Evolutionary conservation across 35 echinoderm and acorn worm genomes (phyloP).

Genomic region (Apostichopus californicus): DNA sequence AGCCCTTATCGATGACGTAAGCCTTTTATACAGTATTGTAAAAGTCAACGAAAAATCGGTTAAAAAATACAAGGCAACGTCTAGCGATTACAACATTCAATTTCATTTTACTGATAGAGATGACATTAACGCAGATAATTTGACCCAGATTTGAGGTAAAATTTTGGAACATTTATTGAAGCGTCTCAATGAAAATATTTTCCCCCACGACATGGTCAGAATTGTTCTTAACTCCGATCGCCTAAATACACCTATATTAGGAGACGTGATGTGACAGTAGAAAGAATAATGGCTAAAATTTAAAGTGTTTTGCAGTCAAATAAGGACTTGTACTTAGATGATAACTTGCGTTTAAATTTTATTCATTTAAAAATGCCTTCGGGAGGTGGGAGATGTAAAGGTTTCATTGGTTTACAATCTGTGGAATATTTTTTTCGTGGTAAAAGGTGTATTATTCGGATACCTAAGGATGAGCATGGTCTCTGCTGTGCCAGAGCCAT

Average conservation of each 20-base stretch:
- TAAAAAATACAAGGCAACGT: conserved; percentile 52
- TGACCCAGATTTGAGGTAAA: not conserved
- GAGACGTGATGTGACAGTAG: conserved; percentile 16
- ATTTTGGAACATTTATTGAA: conserved; percentile 7
- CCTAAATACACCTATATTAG: not conserved
- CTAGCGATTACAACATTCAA: conserved; percentile 27
- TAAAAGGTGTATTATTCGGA: conserved; percentile 18
- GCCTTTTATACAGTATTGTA: conserved; percentile 6
- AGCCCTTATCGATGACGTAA: not conserved
- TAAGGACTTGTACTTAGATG: not conserved
- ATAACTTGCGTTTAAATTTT: not conserved
- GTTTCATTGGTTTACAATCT: conserved; percentile 21
- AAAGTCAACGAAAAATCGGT: conserved; percentile 36
- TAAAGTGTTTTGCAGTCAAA: not conserved
- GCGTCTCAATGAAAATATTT: not conserved
- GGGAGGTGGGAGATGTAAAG: conserved; percentile 3
- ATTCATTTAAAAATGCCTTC: not conserved
- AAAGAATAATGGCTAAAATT: conserved; percentile 10
- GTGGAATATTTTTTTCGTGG: conserved; percentile 30
- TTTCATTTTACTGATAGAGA: conserved; percentile 28
- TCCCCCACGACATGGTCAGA: conserved; percentile 29
- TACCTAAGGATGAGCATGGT: conserved; percentile 14
- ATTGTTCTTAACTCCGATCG: conserved; percentile 1
- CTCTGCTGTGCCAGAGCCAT: conserved; percentile 30
- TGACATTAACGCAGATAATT: conserved; percentile 31